These are phyloP conservation scores for Eristalinus sepulchralis DNA, from an alignment of 2,888 invertebrate species.

Conservation along the genomic window DNA sequence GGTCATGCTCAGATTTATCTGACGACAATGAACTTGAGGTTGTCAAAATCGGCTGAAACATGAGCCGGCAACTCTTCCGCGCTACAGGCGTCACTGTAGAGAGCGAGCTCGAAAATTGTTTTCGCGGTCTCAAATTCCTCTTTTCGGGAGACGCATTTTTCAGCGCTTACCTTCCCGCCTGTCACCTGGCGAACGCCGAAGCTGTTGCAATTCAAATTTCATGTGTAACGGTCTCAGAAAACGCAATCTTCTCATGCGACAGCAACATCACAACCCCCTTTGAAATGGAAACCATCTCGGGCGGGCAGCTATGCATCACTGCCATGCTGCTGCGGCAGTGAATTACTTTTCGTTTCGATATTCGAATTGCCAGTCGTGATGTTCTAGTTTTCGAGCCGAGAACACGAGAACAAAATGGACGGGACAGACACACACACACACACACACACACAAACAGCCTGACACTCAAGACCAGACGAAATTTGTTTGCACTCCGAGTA, in stretches of 20 bases:
- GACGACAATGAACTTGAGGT: background rate
- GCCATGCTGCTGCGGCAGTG: background rate
- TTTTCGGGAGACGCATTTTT: background rate
- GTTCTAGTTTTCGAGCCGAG: background rate
- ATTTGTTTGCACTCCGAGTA: constrained; percentile 30
- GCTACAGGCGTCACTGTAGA: background rate
- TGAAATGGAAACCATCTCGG: background rate
- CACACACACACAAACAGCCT: no score
- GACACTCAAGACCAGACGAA: constrained; percentile 37
- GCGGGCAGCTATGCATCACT: background rate
- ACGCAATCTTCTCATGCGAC: background rate
- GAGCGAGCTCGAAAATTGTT: background rate
- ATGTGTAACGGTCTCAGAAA: background rate
- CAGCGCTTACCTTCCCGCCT: background rate
- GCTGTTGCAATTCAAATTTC: background rate
- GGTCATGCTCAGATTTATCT: background rate
- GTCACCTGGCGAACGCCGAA: background rate
- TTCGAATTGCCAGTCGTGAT: background rate
- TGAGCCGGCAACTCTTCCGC: background rate
- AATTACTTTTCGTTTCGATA: background rate
- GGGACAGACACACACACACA: no score
- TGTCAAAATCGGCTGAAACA: background rate
- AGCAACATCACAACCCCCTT: background rate
- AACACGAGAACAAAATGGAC: background rate
- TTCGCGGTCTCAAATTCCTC: background rate